Conservation (phyloP, 2,113 vertebrate species). For the Micronycteris hirsuta region DNA sequence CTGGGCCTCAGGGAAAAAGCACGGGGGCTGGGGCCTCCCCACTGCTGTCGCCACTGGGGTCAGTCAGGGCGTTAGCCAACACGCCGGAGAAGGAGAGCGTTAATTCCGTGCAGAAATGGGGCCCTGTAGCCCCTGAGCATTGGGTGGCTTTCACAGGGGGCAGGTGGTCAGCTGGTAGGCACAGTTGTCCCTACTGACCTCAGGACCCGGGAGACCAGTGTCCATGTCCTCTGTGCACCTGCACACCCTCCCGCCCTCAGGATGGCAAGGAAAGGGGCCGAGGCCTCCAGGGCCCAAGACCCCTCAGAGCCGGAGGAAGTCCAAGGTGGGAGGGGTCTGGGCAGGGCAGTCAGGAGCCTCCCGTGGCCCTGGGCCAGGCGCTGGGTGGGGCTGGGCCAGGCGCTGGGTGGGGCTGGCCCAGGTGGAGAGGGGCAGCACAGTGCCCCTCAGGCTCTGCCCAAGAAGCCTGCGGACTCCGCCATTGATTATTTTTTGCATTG, state of each 20-base stretch:
- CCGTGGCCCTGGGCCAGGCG: too few relatives aligned
- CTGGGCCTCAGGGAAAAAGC: neutral
- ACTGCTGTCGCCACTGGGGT: neutral
- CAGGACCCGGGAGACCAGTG: neutral
- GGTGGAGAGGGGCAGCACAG: neutral
- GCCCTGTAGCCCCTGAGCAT: neutral
- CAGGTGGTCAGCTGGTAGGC: neutral
- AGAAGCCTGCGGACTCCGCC: too few relatives aligned
- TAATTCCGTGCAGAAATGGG: neutral
- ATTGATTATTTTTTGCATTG: too few relatives aligned
- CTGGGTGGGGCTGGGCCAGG: too few relatives aligned
- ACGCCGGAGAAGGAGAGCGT: neutral
- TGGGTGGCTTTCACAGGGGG: neutral
- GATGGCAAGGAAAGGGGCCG: neutral
- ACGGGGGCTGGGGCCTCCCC: neutral
- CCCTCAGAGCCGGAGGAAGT: neutral
- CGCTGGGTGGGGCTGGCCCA: neutral
- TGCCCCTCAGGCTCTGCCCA: too few relatives aligned
- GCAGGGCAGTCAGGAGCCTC: fast-evolving
- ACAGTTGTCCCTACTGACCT: neutral
- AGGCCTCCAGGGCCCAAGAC: neutral
- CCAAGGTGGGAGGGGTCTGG: neutral
- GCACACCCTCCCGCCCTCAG: neutral
- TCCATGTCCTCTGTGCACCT: neutral
- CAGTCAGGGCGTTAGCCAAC: neutral